These are phyloP conservation scores for Trachelus troglodyta DNA, from an alignment of 2,888 invertebrate genomes.

Conservation along the genomic window DNA sequence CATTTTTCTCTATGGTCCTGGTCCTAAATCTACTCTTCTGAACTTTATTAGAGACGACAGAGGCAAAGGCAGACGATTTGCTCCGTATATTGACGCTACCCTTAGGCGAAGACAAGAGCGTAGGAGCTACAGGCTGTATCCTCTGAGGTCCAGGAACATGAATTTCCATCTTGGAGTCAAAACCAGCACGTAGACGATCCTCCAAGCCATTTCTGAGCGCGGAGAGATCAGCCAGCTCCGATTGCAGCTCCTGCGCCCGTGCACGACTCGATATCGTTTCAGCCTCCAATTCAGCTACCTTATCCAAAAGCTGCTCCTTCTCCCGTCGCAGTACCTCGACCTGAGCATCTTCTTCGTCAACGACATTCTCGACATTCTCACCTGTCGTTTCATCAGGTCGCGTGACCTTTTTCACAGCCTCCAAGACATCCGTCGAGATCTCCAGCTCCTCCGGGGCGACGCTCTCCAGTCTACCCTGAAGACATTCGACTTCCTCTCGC, in stretches of 20 bases:
- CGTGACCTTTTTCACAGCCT: constrained; percentile 56
- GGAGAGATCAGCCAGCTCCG: constrained; percentile 72
- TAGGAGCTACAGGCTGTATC: constrained; percentile 44
- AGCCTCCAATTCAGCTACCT: constrained; percentile 82
- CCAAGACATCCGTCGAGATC: constrained; percentile 61
- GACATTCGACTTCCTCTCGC: constrained; percentile 77
- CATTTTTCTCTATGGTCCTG: constrained; percentile 64
- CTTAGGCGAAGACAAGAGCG: constrained; percentile 45
- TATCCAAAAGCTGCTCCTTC: constrained; percentile 79
- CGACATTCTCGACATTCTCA: constrained; percentile 44
- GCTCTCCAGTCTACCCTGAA: constrained; percentile 69
- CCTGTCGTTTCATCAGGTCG: constrained; percentile 27
- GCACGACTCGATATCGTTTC: constrained; percentile 77
- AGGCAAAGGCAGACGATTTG: constrained; percentile 23
- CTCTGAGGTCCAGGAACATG: constrained; percentile 52
- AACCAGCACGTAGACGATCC: constrained; percentile 57
- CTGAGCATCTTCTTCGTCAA: constrained; percentile 68
- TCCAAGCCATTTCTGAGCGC: constrained; percentile 61
- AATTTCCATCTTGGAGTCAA: constrained; percentile 44
- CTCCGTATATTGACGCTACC: constrained; percentile 21
- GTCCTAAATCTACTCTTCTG: constrained; percentile 62
- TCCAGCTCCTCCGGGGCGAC: constrained; percentile 57
- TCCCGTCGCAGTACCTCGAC: constrained; percentile 76
- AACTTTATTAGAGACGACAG: constrained; percentile 38
- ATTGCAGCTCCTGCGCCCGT: constrained; percentile 74